Conservation (phyloP, 2,888 invertebrate species). For the Chorisops tibialis region DNA sequence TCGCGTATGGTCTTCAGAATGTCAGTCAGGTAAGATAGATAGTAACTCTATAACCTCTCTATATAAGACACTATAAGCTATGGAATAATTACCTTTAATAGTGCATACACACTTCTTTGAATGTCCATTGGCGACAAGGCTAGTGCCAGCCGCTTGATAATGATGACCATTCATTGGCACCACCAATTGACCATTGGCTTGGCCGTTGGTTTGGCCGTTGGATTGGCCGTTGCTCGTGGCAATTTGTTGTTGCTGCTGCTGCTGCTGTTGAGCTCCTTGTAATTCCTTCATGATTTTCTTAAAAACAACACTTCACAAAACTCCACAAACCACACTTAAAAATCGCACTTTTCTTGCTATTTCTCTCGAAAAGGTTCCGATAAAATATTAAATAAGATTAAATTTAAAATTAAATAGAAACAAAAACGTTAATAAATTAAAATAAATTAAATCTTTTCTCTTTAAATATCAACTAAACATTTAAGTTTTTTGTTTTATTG, state of each 20-base stretch:
- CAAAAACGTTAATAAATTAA: neutral
- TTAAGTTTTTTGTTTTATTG: neutral
- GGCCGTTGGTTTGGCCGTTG: conserved; percentile 24
- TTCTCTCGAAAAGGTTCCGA: too few relatives aligned
- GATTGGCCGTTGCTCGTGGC: neutral
- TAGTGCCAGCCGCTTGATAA: conserved; percentile 1
- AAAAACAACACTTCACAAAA: neutral
- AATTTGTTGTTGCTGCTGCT: conserved; percentile 1
- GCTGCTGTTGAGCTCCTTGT: conserved; percentile 4
- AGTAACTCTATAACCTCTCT: too few relatives aligned
- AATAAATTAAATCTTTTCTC: neutral
- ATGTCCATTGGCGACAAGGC: conserved; percentile 23
- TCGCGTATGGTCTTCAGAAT: too few relatives aligned
- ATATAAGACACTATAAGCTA: too few relatives aligned
- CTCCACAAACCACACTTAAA: neutral
- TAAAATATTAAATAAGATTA: too few relatives aligned
- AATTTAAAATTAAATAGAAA: neutral
- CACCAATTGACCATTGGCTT: too few relatives aligned
- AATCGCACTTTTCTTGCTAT: neutral
- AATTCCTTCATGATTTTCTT: conserved; percentile 10
- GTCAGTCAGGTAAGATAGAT: too few relatives aligned
- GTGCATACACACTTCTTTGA: conserved; percentile 25
- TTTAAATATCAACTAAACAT: neutral
- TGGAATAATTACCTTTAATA: conserved; percentile 25
- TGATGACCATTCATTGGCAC: conserved; percentile 27